phyloP scores from a whole-genome alignment of 2,113 vertebrate species.

The Neofelis nebulosa region DNA sequence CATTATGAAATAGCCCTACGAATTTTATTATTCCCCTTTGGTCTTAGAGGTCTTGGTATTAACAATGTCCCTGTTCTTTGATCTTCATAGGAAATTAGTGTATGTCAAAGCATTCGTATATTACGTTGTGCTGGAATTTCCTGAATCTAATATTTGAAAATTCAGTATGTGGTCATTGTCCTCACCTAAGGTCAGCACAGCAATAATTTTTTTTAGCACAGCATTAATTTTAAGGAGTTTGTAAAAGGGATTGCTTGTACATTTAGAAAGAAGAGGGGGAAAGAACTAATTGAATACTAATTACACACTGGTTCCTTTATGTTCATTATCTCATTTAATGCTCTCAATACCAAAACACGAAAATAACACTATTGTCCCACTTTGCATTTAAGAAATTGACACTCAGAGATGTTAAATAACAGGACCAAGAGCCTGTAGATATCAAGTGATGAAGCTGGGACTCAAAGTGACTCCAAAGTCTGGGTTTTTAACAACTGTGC shows the following conservation, averaged over 20 bases:
- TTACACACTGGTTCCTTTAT: not conserved
- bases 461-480: not conserved
- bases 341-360: not conserved
- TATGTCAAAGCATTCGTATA: constrained; percentile 15
- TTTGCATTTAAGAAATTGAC: constrained; percentile 36
- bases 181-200: constrained; percentile 4
- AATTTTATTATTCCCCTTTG: not conserved
- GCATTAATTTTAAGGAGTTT: not conserved
- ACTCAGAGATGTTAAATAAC: constrained; percentile 21
- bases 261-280: not conserved
- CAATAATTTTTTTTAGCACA: not conserved
- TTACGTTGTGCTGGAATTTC: not conserved
- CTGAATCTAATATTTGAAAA: not conserved
- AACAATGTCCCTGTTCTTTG: constrained; percentile 30
- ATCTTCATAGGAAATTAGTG: constrained; percentile 23
- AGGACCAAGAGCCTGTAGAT: not conserved
- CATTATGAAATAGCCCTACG: constrained; percentile 17
- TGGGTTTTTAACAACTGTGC: not conserved
- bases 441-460: not conserved
- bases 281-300: constrained; percentile 14
- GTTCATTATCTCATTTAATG: not conserved
- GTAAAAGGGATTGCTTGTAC: not conserved
- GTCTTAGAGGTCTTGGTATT: not conserved
- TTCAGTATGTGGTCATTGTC: not conserved
- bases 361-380: not conserved